Percentiles rank a stretch among this genome's conserved stretches.
Evolutionary conservation across 2,797 vertebrate genomes (phyloP).

Genomic region (Megaceryle alcyon): DNA sequence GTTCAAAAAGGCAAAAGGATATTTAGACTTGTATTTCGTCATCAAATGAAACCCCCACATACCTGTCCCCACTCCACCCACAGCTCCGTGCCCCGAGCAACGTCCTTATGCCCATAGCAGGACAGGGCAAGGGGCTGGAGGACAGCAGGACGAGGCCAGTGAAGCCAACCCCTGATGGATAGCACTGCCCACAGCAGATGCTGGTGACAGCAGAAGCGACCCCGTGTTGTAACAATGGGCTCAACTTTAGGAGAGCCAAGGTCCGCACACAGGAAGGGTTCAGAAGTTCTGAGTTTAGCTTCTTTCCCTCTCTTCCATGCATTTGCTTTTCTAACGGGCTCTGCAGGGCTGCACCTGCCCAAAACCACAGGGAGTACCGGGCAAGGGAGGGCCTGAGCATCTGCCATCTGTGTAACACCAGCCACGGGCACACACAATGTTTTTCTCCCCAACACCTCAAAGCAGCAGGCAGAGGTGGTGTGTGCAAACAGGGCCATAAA

Average conservation of each 20-base stretch:
- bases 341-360: not conserved
- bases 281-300: not conserved
- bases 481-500: accelerated
- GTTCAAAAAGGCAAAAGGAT: not conserved
- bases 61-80: not conserved
- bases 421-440: accelerated
- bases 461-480: not conserved
- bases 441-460: not conserved
- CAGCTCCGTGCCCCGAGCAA: accelerated
- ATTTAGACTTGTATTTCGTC: not conserved
- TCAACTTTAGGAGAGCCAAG: accelerated
- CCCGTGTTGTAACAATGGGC: not conserved
- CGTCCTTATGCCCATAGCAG: accelerated
- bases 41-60: not conserved
- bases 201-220: not conserved
- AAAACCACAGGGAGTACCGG: not conserved
- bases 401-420: accelerated
- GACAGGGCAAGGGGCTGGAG: not conserved
- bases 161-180: accelerated
- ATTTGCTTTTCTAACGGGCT: not conserved
- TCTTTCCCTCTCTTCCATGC: not conserved
- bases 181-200: accelerated
- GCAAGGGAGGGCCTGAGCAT: not conserved
- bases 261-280: accelerated
- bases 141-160: accelerated